Base-by-base conservation (phyloP, 1,140 invertebrate genomes). In the Eurosta solidaginis region DNA sequence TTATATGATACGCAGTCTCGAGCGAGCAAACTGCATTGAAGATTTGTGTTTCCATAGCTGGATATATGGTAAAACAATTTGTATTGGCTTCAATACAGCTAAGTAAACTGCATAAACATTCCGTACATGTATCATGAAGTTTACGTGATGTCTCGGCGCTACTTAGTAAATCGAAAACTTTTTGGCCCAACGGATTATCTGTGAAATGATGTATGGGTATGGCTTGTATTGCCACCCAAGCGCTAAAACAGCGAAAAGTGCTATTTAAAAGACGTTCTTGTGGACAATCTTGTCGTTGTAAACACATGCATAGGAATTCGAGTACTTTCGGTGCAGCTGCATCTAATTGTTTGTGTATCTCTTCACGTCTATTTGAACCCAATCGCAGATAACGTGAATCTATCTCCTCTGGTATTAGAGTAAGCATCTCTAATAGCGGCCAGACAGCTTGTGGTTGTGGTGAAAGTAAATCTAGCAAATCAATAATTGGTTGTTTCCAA, bases 401-500 rank as follows among this genome's bases (percentile, higher is more conserved):
- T 44, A 98, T 93, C 92, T 99, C 98, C 91, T 99, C 97, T n/a
- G 97, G 97, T 82, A 99, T 90, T 9, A 98, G 93, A 49, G 93
- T 97, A 49, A 99, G 90, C 78, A 99, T 93, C 91, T 98, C 96
- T 81, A 99, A 86, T 33, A 99, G 88, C 36, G 96, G 93, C 91
- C 92, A 94, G 76, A 93, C 87, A 87, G 92, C 93, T 78, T 88
- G 89, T 20, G 89, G 88, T 49, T 91, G 91, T 79, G 90, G 89
- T 27, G 93, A 91, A 83, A 94, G 92, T 81, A 89, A 89, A 82
- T 93, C 92, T 63, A 99, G 92, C 75, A 99, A 88, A 88, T 98
- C 95, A 81, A 92, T 90, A 49, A 97, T 92, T 52, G 97, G 96
- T 83, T 94, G 93, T 83, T 95, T 93, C 98, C 98, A 99, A 1